These are phyloP conservation scores for Caenorhabditis sp. DNA, from an alignment of 2,888 invertebrate genomes.

Conservation along the genomic window DNA sequence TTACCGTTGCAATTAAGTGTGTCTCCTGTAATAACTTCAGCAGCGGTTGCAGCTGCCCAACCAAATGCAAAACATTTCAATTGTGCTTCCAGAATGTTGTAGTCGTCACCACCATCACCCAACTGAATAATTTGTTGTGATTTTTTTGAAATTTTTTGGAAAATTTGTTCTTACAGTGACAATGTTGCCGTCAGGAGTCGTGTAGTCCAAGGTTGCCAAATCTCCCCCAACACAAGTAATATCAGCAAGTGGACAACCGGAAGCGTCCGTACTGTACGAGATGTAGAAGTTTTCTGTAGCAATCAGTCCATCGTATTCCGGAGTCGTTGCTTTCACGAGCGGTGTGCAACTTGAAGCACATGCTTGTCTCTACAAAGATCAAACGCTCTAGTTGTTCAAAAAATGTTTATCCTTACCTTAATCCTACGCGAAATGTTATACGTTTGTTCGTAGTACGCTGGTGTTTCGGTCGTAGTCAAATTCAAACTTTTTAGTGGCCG, in stretches of 20 bases:
- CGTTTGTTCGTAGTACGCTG: slow-evolving; percentile 33
- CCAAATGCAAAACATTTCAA: slow-evolving; percentile 53
- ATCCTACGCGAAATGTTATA: slow-evolving; percentile 38
- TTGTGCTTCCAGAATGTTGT: slow-evolving; percentile 54
- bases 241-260: slow-evolving; percentile 37
- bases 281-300: slow-evolving; percentile 60
- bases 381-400: too few relatives aligned
- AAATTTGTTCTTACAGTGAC: slow-evolving; percentile 25
- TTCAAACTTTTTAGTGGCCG: slow-evolving; percentile 31
- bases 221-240: slow-evolving; percentile 57
- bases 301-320: slow-evolving; percentile 40
- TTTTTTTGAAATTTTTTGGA: neutral
- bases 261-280: slow-evolving; percentile 37
- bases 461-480: slow-evolving; percentile 24
- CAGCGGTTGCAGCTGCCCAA: slow-evolving; percentile 38
- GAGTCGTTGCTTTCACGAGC: slow-evolving; percentile 37
- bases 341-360: slow-evolving; percentile 41
- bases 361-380: slow-evolving; percentile 45
- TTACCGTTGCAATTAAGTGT: slow-evolving; percentile 52
- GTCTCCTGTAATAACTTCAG: slow-evolving; percentile 28
- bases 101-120: slow-evolving; percentile 31
- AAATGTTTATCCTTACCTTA: too few relatives aligned
- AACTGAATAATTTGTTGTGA: too few relatives aligned
- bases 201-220: slow-evolving; percentile 44
- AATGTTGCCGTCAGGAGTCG: neutral